Percentiles rank a stretch among this genome's conserved stretches.
These are phyloP conservation scores for Phrynosoma blainvillii DNA, from an alignment of 2,113 vertebrate genomes.

Conservation along the genomic window DNA sequence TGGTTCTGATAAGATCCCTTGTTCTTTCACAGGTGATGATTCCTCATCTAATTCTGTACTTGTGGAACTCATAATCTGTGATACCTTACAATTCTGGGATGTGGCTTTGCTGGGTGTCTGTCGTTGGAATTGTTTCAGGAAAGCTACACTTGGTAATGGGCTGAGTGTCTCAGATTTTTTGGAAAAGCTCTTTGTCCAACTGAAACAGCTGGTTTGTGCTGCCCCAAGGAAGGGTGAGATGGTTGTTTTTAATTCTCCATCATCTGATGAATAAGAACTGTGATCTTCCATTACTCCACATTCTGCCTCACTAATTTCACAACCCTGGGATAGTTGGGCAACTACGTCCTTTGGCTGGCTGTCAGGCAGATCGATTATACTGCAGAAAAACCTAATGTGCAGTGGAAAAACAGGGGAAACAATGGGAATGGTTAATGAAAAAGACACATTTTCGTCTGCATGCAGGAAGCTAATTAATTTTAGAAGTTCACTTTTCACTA, in stretches of 20 bases:
- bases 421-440: neutral
- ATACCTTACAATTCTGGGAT: neutral
- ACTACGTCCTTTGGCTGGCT: constrained; percentile 35
- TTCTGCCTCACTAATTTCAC: constrained; percentile 14
- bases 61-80: neutral
- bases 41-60: constrained; percentile 25
- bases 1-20: constrained; percentile 12
- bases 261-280: constrained; percentile 41
- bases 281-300: neutral
- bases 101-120: constrained; percentile 19
- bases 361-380: constrained; percentile 31
- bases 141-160: constrained; percentile 45
- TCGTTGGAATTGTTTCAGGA: constrained; percentile 78
- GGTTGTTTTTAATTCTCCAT: constrained; percentile 32
- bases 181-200: constrained; percentile 72
- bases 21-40: constrained; percentile 59
- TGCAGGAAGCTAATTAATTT: neutral
- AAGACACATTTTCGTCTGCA: neutral
- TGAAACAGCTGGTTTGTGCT: constrained; percentile 74
- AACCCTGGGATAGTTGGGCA: constrained; percentile 30
- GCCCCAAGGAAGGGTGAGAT: constrained; percentile 51
- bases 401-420: neutral
- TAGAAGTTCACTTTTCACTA: neutral
- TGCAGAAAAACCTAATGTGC: constrained; percentile 84
- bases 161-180: constrained; percentile 37